These are phyloP conservation scores for Bolborhynchus lineola DNA, from an alignment of 2,113 vertebrate genomes.

Conservation along the genomic window DNA sequence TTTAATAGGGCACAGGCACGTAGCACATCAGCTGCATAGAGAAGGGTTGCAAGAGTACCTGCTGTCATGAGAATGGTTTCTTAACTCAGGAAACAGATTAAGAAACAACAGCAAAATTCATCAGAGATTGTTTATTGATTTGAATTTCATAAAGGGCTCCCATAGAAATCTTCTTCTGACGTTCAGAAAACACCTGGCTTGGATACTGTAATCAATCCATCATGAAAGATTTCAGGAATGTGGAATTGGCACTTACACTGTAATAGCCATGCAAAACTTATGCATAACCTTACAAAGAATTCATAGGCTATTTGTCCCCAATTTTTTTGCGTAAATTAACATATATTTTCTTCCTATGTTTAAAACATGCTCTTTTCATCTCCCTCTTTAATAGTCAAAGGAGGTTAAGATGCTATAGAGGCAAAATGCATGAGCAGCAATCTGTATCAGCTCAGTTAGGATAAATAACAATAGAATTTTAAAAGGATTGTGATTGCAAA, in stretches of 20 bases:
- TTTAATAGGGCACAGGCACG: background rate
- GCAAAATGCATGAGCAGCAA: background rate
- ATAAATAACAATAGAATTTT: background rate
- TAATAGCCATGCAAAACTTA: background rate
- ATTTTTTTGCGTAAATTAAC: background rate
- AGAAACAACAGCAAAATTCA: background rate
- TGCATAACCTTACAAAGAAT: background rate
- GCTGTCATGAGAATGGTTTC: background rate
- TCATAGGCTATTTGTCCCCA: background rate
- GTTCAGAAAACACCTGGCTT: background rate
- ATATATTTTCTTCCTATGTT: background rate
- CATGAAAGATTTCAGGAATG: background rate
- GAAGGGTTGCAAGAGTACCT: background rate
- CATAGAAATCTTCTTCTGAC: background rate
- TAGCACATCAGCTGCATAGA: background rate
- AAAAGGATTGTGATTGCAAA: background rate
- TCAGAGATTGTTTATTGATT: background rate
- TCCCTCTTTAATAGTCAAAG: background rate
- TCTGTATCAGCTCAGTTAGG: background rate
- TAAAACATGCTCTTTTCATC: background rate
- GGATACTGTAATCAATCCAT: background rate
- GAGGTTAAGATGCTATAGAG: background rate
- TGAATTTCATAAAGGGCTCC: background rate
- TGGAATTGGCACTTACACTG: background rate
- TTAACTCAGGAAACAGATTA: background rate